Base-by-base conservation (phyloP, 2,888 invertebrate genomes). In the Drosophila rubida region DNA sequence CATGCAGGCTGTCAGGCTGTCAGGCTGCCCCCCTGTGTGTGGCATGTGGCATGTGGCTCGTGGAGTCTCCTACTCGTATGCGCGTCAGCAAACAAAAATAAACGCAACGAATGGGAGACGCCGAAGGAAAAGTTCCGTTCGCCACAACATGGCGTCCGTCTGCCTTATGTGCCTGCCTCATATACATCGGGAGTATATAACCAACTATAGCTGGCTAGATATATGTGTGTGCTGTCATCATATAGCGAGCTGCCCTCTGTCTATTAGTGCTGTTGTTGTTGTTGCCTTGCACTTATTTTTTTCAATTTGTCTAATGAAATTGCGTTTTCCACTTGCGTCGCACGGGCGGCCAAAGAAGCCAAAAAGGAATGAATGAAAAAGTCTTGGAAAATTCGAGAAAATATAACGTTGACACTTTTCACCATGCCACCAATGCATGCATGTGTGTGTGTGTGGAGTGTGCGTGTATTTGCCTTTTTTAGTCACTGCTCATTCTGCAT, bases 221-320 rank as follows among this genome's bases (percentile, higher is more conserved):
- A 23, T 53, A 51, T 48, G 57, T 53, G 45, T 48, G 57, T 53
- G 45, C n/a, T 32, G 32, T 4, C 23, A 14, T 45, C 66, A 65
- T 61, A 80, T 77, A 70, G 57, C 54, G 42, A 69, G 48, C 32
- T 37, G 49, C 49, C 67, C 61, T 48, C 42, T 54, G 53, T 66
- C 61, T 67, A 46, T 62, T 62, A 69, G 7, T 67, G 65, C 8
- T 41, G 32, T 55, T 67, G 66, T 70, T 60, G 64, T 68, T 69
- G 62, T 63, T 70, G 74, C 54, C 78, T 79, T 88, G 87, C 87
- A 84, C 75, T 87, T 78, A 74, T 80, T 89, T 87, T 87, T 88
- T 89, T 86, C 89, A 90, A 90, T 90, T 90, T 90, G 90, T 90
- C 87, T 89, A 90, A 89, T 90, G 88, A 90, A 90, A 90, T 90